Percentiles rank a stretch among this genome's conserved stretches.
Evolutionary conservation across 64 coral and sea anemone species (phyloP).

Genomic region (Dendrophyllia cribrosa): DNA sequence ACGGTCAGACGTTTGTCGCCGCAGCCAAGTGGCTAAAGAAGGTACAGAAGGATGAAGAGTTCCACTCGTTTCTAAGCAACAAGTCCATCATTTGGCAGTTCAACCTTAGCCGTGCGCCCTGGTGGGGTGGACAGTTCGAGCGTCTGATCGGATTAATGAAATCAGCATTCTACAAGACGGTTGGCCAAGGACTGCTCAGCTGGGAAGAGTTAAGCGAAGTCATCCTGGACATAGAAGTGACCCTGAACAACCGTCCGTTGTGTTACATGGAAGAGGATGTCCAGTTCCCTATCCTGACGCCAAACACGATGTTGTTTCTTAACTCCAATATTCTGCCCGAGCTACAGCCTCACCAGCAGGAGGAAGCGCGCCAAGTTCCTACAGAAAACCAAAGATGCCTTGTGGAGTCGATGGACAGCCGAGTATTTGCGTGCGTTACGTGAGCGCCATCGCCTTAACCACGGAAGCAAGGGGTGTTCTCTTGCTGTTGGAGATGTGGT

Average conservation of each 20-base stretch:
- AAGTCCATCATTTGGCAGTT: conserved; percentile 51
- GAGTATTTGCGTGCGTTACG: no score
- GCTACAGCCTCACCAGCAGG: no score
- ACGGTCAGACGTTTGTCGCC: not conserved
- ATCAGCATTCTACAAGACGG: conserved; percentile 34
- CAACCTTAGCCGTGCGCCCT: conserved; percentile 53
- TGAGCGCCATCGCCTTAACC: no score
- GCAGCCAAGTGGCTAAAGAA: conserved; percentile 29
- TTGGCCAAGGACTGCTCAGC: conserved; percentile 23
- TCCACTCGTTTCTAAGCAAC: no score
- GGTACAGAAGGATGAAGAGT: no score
- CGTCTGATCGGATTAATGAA: conserved; percentile 65
- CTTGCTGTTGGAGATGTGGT: conserved; percentile 10
- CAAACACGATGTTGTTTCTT: no score
- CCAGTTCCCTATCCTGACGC: no score
- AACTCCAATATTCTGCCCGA: no score
- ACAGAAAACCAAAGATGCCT: no score
- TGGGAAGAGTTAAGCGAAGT: conserved; percentile 23
- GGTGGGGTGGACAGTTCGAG: conserved; percentile 77
- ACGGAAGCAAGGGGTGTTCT: not conserved
- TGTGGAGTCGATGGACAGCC: no score
- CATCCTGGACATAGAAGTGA: conserved; percentile 31
- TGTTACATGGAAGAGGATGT: conserved; percentile 37
- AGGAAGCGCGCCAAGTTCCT: no score
- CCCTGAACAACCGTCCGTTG: conserved; percentile 33